phyloP scores from a whole-genome alignment of 2,113 vertebrate genomes.

The Malaclemys terrapin region DNA sequence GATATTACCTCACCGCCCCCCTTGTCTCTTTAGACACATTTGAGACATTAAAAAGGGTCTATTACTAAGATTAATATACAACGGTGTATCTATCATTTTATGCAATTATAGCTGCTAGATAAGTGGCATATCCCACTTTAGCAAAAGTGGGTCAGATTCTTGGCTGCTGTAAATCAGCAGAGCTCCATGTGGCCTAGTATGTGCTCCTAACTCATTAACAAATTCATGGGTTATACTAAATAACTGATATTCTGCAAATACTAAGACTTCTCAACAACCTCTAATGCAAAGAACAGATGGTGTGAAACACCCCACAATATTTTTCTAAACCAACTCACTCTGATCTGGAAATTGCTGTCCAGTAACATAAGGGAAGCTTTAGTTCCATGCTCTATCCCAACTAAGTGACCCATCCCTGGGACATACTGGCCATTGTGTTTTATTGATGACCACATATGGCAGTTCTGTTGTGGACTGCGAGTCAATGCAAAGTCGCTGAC shows the following conservation, averaged over 20 bases:
- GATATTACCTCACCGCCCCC: not conserved
- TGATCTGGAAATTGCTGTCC: constrained; percentile 43
- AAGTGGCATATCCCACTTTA: not conserved
- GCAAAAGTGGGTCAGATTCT: constrained; percentile 2
- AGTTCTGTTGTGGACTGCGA: not conserved
- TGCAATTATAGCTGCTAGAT: not conserved
- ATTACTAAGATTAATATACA: not conserved
- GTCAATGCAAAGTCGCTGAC: not conserved
- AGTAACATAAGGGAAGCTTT: constrained; percentile 48
- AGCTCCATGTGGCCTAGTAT: not conserved
- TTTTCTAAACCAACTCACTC: constrained; percentile 47
- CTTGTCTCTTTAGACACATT: not conserved
- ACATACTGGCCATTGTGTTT: not conserved
- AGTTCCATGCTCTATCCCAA: not conserved
- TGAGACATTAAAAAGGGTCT: not conserved
- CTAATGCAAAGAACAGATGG: not conserved
- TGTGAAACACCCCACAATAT: constrained; percentile 32
- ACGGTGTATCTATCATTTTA: not conserved
- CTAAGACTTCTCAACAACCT: not conserved
- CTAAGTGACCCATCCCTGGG: not conserved
- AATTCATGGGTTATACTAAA: not conserved
- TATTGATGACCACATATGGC: not conserved
- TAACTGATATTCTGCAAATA: constrained; percentile 37
- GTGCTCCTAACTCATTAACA: not conserved
- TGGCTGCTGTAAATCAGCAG: not conserved